phyloP scores from a whole-genome alignment of 2,797 vertebrate genomes.

The Merluccius polli region DNA sequence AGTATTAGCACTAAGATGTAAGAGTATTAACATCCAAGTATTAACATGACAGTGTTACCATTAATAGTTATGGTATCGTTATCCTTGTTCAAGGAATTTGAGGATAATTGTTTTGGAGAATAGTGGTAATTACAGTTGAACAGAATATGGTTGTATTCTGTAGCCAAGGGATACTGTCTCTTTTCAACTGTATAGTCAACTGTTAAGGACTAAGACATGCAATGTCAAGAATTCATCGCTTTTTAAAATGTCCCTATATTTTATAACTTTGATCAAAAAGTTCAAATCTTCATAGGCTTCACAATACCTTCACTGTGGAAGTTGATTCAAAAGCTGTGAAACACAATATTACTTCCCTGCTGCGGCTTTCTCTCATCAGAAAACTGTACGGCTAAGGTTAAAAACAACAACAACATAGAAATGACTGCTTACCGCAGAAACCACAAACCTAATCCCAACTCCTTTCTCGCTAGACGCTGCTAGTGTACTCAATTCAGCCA shows the following conservation, averaged over 20 bases:
- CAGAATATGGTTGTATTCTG: neutral
- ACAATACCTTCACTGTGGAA: neutral
- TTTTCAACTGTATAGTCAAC: neutral
- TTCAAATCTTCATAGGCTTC: neutral
- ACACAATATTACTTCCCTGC: neutral
- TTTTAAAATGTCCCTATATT: neutral
- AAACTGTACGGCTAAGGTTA: neutral
- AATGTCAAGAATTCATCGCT: neutral
- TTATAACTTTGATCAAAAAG: neutral
- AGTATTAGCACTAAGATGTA: neutral
- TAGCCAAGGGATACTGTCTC: neutral
- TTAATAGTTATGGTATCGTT: neutral
- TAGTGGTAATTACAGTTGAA: neutral
- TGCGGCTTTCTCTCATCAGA: neutral
- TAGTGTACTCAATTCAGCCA: neutral
- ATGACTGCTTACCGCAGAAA: neutral
- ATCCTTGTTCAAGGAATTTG: neutral
- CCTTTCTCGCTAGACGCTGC: neutral
- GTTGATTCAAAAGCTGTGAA: neutral
- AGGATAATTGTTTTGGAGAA: neutral
- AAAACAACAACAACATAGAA: neutral
- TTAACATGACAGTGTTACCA: neutral
- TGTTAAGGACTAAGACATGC: neutral
- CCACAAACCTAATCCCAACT: neutral
- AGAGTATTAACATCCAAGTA: neutral